phyloP scores from a whole-genome alignment of 2,888 invertebrate species.

The Epirrhoe tristata region DNA sequence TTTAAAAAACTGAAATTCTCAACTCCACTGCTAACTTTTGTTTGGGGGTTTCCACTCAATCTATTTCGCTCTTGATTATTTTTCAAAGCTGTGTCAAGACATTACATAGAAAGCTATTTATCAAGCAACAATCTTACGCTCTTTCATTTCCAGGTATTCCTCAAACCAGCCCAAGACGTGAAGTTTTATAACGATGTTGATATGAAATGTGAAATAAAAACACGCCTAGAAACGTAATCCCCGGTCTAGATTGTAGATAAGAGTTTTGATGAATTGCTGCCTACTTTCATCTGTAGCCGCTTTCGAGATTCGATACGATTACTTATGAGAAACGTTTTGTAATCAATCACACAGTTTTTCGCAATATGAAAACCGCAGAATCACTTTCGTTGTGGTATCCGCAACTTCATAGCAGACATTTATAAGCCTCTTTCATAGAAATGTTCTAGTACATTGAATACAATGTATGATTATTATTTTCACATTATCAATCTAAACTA shows the following conservation, averaged over 20 bases:
- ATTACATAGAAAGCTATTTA: not conserved
- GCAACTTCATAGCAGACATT: not conserved
- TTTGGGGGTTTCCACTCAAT: not conserved
- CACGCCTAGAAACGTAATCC: slow-evolving; percentile 30
- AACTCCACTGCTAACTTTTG: too few relatives aligned
- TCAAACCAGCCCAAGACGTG: slow-evolving; percentile 14
- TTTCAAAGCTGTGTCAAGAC: not conserved
- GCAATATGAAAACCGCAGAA: slow-evolving; percentile 17
- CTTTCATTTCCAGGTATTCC: slow-evolving; percentile 11
- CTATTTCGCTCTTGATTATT: not conserved
- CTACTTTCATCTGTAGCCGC: slow-evolving; percentile 36
- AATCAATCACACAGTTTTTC: slow-evolving; percentile 29
- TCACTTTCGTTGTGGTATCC: slow-evolving; percentile 2
- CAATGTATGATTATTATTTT: too few relatives aligned
- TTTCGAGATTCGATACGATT: slow-evolving; percentile 40
- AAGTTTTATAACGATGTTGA: slow-evolving; percentile 16
- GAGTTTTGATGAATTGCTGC: slow-evolving; percentile 33
- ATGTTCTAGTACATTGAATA: too few relatives aligned
- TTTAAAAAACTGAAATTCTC: too few relatives aligned
- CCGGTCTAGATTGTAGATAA: slow-evolving; percentile 37
- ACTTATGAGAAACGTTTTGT: slow-evolving; percentile 32
- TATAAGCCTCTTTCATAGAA: not conserved
- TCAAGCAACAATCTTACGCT: not conserved
- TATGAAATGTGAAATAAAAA: slow-evolving; percentile 24
- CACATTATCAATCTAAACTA: too few relatives aligned